Percentiles rank a stretch among this genome's conserved stretches.
Conservation (phyloP, 2,888 invertebrate genomes). For the Xestobium rufovillosum region DNA sequence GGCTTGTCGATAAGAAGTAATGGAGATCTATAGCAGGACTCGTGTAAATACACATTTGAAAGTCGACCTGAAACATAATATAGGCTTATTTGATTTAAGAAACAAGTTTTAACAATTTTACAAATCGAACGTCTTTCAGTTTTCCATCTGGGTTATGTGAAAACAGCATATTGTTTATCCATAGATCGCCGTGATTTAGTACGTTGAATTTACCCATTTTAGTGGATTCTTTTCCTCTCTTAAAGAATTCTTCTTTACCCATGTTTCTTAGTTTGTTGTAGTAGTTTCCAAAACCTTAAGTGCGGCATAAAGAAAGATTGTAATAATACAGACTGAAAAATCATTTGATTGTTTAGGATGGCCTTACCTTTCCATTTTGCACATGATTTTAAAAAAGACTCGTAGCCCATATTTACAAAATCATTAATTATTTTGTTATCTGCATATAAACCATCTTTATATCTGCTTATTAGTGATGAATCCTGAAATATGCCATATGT, state of each 20-base stretch:
- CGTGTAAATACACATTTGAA: conserved; percentile 41
- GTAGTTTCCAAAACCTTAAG: conserved; percentile 40
- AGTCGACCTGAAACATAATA: conserved; percentile 41
- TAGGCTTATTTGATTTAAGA: no score
- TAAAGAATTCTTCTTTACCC: conserved; percentile 25
- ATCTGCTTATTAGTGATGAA: conserved; percentile 28
- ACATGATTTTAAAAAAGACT: conserved; percentile 38
- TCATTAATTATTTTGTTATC: conserved; percentile 26
- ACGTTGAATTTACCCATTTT: conserved; percentile 40
- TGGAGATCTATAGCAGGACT: conserved; percentile 44
- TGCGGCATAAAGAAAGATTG: no score
- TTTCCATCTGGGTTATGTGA: conserved; percentile 39
- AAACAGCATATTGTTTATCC: conserved; percentile 49
- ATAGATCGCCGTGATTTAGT: conserved; percentile 48
- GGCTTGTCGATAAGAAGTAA: conserved; percentile 44
- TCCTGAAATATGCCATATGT: conserved; percentile 25
- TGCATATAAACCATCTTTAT: conserved; percentile 28
- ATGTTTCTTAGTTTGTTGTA: conserved; percentile 40
- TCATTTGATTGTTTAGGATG: no score
- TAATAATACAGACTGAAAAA: no score
- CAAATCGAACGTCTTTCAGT: conserved; percentile 36
- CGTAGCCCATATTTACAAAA: conserved; percentile 28
- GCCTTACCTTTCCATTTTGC: conserved; percentile 41
- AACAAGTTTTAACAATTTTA: no score
- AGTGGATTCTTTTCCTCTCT: conserved; percentile 26